These are phyloP conservation scores for Labrus mixtus DNA, from an alignment of 2,113 vertebrate species.

Conservation along the genomic window DNA sequence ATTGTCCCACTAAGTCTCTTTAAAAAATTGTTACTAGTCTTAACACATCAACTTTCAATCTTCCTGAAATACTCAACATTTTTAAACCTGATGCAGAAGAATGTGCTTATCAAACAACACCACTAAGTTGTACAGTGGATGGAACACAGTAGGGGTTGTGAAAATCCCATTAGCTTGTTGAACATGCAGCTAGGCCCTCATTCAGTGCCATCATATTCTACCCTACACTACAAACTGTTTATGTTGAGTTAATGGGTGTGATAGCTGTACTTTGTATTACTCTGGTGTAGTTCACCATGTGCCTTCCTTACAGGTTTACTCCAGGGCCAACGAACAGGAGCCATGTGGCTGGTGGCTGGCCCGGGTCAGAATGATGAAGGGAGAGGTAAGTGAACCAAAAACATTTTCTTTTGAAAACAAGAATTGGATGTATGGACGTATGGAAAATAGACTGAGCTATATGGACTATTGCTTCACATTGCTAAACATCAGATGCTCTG, in stretches of 20 bases:
- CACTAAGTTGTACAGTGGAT: not conserved
- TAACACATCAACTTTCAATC: not conserved
- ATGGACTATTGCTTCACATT: too few relatives aligned
- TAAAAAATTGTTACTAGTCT: too few relatives aligned
- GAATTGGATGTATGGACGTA: too few relatives aligned
- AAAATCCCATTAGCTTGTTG: not conserved
- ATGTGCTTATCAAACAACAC: not conserved
- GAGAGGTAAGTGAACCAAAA: constrained; percentile 86
- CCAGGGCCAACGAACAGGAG: constrained; percentile 92
- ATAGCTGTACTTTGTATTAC: not conserved
- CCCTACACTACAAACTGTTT: not conserved
- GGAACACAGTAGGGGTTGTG: not conserved
- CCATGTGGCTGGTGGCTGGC: constrained; percentile 95
- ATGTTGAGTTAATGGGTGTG: not conserved
- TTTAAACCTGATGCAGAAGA: not conserved
- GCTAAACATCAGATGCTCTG: too few relatives aligned
- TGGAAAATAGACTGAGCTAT: too few relatives aligned
- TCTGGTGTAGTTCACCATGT: not conserved
- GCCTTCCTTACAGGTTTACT: constrained; percentile 87
- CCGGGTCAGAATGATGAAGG: constrained; percentile 94
- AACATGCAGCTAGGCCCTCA: not conserved
- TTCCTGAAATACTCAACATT: not conserved
- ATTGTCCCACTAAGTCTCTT: too few relatives aligned
- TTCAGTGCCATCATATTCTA: not conserved
- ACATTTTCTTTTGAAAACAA: too few relatives aligned